phyloP scores from a whole-genome alignment of 2,113 vertebrate species.

The Lamprotornis superbus region DNA sequence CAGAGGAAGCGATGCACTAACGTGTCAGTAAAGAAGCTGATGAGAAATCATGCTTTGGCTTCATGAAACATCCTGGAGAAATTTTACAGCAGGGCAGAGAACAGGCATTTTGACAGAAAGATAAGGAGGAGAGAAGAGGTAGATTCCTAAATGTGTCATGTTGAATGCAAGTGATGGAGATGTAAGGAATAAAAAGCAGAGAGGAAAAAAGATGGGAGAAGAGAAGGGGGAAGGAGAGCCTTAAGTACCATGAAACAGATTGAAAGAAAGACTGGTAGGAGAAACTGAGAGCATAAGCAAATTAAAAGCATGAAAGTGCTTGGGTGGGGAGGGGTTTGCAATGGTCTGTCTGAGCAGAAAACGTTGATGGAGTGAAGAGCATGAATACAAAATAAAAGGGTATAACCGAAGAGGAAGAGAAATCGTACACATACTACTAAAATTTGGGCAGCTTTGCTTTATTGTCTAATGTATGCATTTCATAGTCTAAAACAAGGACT shows the following conservation, averaged over 20 bases:
- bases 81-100: not conserved
- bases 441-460: not conserved
- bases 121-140: not conserved
- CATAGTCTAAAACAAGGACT: not conserved
- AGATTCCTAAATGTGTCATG: not conserved
- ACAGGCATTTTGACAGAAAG: not conserved
- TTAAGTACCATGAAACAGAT: not conserved
- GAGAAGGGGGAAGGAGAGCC: not conserved
- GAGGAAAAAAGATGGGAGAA: not conserved
- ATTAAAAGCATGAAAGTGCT: not conserved
- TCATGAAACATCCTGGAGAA: not conserved
- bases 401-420: not conserved
- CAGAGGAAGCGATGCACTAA: not conserved
- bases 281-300: not conserved
- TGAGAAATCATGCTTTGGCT: slow-evolving; percentile 9
- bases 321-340: not conserved
- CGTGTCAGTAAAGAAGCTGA: not conserved
- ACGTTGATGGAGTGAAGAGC: not conserved
- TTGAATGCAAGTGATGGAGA: not conserved
- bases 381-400: not conserved
- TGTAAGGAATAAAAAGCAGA: not conserved
- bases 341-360: not conserved
- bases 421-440: not conserved
- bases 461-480: not conserved
- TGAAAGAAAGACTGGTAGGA: not conserved